A percentile compares a stretch with the other conserved stretches of the same genome.
phyloP scores from a whole-genome alignment of 2,888 invertebrate genomes.

The Amiota minor region DNA sequence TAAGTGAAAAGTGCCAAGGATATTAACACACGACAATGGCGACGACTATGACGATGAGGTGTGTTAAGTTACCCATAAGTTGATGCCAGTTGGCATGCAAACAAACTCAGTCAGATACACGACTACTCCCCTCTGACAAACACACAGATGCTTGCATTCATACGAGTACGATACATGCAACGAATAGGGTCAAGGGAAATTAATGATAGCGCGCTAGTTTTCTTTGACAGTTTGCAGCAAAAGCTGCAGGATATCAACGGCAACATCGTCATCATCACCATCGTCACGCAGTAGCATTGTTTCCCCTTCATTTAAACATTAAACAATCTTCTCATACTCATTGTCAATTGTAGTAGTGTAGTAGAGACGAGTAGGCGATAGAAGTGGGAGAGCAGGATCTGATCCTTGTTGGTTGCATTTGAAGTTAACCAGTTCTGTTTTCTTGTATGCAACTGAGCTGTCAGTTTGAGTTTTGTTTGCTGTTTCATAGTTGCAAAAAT shows the following conservation, averaged over 20 bases:
- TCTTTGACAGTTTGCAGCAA: slow-evolving; percentile 29
- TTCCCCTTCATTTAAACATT: no score
- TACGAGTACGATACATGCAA: not conserved
- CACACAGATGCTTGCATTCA: slow-evolving; percentile 29
- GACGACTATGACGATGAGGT: not conserved
- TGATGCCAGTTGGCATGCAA: not conserved
- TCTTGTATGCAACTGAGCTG: not conserved
- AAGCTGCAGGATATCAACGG: slow-evolving; percentile 1
- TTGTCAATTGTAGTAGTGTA: no score
- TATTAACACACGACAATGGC: slow-evolving; percentile 13
- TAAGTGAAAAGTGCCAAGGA: slow-evolving; percentile 19
- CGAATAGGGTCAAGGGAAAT: slow-evolving; percentile 53
- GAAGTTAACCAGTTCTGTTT: not conserved
- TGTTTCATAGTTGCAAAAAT: no score
- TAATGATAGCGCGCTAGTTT: slow-evolving; percentile 46
- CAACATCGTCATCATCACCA: slow-evolving; percentile 4
- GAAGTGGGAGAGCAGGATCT: no score
- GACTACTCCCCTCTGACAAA: not conserved
- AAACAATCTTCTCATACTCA: no score
- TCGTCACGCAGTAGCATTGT: not conserved
- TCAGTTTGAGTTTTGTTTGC: not conserved
- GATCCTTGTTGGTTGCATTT: not conserved
- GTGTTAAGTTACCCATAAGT: not conserved
- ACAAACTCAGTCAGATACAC: no score
- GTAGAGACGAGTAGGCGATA: no score